Percentiles rank a stretch among this genome's conserved stretches.
phyloP scores from a whole-genome alignment of 2,113 vertebrate genomes.

The Heteronetta atricapilla region DNA sequence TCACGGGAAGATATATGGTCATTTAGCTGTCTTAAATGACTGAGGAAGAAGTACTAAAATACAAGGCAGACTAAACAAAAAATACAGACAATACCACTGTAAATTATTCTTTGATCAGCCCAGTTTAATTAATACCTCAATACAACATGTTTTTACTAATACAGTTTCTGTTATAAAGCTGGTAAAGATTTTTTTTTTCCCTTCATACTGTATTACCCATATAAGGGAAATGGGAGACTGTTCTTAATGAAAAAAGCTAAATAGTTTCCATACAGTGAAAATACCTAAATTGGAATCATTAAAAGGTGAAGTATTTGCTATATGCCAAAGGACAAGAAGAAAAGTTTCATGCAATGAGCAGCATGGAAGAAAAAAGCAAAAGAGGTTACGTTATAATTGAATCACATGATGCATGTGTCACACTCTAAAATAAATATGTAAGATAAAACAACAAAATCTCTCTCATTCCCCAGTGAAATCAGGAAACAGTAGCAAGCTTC shows the following conservation, averaged over 20 bases:
- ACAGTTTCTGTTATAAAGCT: not conserved
- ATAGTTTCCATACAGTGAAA: not conserved
- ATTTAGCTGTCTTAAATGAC: not conserved
- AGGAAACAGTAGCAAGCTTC: not conserved
- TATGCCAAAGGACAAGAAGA: not conserved
- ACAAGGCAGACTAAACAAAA: not conserved
- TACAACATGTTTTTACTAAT: not conserved
- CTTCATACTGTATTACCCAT: not conserved
- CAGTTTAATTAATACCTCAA: not conserved
- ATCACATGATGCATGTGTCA: not conserved
- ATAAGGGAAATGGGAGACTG: not conserved
- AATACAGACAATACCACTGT: not conserved
- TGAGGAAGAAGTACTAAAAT: not conserved
- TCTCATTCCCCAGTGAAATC: not conserved
- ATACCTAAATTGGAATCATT: not conserved
- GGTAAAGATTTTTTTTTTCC: not conserved
- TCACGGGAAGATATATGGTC: accelerated
- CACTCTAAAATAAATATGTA: not conserved
- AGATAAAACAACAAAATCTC: not conserved
- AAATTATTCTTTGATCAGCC: not conserved
- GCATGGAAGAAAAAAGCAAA: not conserved
- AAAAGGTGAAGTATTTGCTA: not conserved
- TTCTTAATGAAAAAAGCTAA: not conserved
- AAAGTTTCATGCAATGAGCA: not conserved
- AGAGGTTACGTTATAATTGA: not conserved